Conservation (phyloP, 2,888 invertebrate species). For the Tridacna gigas region DNA sequence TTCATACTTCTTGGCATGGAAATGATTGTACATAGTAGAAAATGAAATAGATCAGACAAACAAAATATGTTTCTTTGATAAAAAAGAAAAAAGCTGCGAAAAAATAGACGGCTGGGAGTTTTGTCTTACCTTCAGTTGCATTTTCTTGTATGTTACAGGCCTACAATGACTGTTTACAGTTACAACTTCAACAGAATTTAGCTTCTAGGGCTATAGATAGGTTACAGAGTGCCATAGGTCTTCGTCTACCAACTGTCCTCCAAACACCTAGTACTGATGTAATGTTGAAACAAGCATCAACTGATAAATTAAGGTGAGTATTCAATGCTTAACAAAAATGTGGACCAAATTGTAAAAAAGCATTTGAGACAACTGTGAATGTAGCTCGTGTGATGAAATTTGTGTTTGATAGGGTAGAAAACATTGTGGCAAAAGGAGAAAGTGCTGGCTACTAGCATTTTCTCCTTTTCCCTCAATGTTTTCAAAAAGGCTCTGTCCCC, state of each 20-base stretch:
- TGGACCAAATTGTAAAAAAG: background rate
- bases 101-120: no score
- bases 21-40: no score
- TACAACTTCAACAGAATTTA: constrained; percentile 95
- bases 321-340: background rate
- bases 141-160: constrained; percentile 81
- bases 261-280: constrained; percentile 82
- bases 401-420: background rate
- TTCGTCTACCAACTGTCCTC: constrained; percentile 62
- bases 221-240: constrained; percentile 88
- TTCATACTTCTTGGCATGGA: no score
- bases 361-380: background rate
- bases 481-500: no score
- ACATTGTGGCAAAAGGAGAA: background rate
- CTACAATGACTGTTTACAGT: constrained; percentile 92
- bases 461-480: no score
- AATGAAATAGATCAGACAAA: no score
- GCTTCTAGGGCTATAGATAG: constrained; percentile 88
- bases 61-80: no score
- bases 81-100: no score
- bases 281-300: constrained; percentile 88
- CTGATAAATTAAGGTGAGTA: constrained; percentile 86
- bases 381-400: background rate
- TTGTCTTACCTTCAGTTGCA: background rate
- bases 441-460: background rate